Evolutionary conservation across 2,888 invertebrate genomes (phyloP).

Genomic region (Acanthococcus lagerstroemiae): DNA sequence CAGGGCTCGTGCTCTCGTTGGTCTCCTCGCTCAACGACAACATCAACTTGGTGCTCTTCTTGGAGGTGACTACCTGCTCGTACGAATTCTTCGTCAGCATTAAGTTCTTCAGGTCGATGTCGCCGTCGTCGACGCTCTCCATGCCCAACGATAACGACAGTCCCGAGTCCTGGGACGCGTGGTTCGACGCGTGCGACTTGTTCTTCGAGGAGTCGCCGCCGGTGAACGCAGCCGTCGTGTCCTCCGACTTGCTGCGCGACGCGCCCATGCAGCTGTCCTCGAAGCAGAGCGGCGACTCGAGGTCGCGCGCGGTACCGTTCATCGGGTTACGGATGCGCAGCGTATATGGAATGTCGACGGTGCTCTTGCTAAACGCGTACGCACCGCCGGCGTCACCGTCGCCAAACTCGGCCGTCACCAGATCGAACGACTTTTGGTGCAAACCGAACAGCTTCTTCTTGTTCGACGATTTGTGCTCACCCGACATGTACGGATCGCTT

Average conservation of each 20-base stretch:
- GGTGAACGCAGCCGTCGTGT: not conserved
- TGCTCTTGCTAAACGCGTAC: conserved; percentile 45
- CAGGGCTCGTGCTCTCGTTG: conserved; percentile 1
- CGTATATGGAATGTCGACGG: conserved; percentile 71
- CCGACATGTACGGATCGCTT: conserved; percentile 67
- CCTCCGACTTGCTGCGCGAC: not conserved
- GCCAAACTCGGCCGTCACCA: conserved; percentile 44
- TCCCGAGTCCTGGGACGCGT: conserved; percentile 38
- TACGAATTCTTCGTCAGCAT: conserved; percentile 32
- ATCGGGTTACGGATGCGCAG: conserved; percentile 74
- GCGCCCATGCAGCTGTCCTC: not conserved
- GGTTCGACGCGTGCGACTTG: conserved; percentile 53
- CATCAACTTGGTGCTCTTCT: conserved; percentile 33
- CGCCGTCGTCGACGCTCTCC: conserved; percentile 37
- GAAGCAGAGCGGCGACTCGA: not conserved
- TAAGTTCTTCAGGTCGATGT: conserved; percentile 32
- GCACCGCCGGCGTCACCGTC: conserved; percentile 44
- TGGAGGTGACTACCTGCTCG: conserved; percentile 34
- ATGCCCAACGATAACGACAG: conserved; percentile 37
- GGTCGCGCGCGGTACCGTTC: conserved; percentile 64
- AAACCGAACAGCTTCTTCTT: conserved; percentile 10
- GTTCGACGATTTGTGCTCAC: conserved; percentile 39
- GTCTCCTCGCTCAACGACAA: conserved; percentile 27
- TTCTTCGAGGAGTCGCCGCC: conserved; percentile 55
- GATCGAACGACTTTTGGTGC: conserved; percentile 42